phyloP scores from a whole-genome alignment of 2,888 invertebrate genomes.

The Esperia sulphurella region DNA sequence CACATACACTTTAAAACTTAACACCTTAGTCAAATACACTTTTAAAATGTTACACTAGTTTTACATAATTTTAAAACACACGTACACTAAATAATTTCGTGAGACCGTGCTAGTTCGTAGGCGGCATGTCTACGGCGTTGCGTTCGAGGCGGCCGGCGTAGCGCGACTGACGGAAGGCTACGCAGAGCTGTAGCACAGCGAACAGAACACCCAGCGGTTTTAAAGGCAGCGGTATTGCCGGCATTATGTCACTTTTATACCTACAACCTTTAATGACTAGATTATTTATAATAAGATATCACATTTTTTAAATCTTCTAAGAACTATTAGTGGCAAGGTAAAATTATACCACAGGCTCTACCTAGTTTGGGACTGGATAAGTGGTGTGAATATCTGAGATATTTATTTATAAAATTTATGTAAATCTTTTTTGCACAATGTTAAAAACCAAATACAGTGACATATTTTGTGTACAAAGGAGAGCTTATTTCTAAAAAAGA shows the following conservation, averaged over 20 bases:
- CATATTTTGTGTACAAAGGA: no score
- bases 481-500: no score
- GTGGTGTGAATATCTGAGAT: no score
- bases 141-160: constrained; percentile 51
- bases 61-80: not conserved
- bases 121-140: constrained; percentile 43
- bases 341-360: no score
- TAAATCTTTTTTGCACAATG: no score
- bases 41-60: not conserved
- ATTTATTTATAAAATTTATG: no score
- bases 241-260: not conserved
- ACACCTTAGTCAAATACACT: constrained; percentile 24
- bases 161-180: constrained; percentile 45
- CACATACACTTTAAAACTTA: constrained; percentile 32
- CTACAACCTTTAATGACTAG: not conserved
- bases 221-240: no score
- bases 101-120: constrained; percentile 31
- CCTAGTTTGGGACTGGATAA: no score
- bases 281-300: no score
- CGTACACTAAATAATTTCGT: constrained; percentile 13
- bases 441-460: no score
- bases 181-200: not conserved
- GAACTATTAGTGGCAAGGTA: no score
- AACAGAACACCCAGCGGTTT: not conserved
- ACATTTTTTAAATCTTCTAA: no score